Conservation (phyloP, 2,797 vertebrate species). For the Lemur catta region DNA sequence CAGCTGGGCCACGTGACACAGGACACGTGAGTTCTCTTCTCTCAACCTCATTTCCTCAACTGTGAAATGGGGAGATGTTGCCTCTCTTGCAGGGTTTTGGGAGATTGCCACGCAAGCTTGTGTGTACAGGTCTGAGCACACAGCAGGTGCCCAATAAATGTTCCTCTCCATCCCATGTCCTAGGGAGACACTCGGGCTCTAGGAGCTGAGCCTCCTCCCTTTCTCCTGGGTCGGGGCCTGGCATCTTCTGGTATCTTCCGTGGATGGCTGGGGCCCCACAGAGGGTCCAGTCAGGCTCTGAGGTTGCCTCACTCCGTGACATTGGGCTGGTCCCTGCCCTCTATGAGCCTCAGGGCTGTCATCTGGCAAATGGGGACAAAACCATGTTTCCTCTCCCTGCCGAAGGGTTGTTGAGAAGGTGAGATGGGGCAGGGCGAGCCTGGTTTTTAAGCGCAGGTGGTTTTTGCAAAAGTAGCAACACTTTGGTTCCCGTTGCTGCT, state of each 20-base stretch:
- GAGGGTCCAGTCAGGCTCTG: not conserved
- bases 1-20: accelerated
- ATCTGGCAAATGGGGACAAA: not conserved
- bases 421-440: not conserved
- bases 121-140: not conserved
- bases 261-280: not conserved
- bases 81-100: not conserved
- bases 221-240: not conserved
- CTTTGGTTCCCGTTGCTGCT: not conserved
- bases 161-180: not conserved
- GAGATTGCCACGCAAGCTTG: not conserved
- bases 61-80: not conserved
- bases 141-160: not conserved
- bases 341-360: not conserved
- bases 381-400: accelerated
- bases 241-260: not conserved
- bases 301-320: not conserved
- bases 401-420: not conserved
- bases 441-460: not conserved
- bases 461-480: not conserved
- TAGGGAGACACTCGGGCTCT: not conserved
- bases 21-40: accelerated
- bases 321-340: not conserved
- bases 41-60: not conserved
- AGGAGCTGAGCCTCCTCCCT: not conserved